These are phyloP conservation scores for Platyscapa corneri DNA, from an alignment of 1,140 invertebrate genomes.

Conservation along the genomic window DNA sequence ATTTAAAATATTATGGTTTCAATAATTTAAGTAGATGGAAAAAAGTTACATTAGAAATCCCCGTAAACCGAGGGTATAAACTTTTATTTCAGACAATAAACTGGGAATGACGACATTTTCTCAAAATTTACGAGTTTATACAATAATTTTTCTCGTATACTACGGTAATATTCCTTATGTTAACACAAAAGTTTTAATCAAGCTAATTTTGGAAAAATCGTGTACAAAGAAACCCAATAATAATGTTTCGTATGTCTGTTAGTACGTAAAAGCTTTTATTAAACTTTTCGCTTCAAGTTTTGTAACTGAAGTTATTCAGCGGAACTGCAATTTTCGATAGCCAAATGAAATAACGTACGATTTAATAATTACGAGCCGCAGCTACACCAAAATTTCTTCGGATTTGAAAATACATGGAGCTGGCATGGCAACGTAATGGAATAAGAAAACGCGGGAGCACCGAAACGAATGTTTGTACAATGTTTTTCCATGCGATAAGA, in stretches of 20 bases:
- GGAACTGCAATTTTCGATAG: no score
- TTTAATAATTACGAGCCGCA: no score
- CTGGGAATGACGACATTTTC: background rate
- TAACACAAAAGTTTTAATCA: background rate
- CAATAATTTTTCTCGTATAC: background rate
- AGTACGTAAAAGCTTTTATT: no score
- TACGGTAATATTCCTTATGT: background rate
- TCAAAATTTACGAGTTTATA: background rate
- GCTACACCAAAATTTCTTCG: background rate
- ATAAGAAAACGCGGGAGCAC: background rate
- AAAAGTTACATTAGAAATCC: background rate
- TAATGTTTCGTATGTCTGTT: no score
- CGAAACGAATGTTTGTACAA: background rate
- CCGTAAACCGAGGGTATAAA: background rate
- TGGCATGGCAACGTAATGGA: background rate
- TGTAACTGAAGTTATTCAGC: no score
- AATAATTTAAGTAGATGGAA: background rate
- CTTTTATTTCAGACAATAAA: background rate
- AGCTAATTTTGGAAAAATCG: background rate
- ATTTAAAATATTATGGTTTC: background rate
- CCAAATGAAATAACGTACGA: no score
- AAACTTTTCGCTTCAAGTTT: no score
- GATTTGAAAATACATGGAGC: background rate
- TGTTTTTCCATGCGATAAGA: background rate
- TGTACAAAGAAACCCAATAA: no score